Conservation (phyloP, 1,140 invertebrate species). For the Drosophila pseudoananassae region DNA sequence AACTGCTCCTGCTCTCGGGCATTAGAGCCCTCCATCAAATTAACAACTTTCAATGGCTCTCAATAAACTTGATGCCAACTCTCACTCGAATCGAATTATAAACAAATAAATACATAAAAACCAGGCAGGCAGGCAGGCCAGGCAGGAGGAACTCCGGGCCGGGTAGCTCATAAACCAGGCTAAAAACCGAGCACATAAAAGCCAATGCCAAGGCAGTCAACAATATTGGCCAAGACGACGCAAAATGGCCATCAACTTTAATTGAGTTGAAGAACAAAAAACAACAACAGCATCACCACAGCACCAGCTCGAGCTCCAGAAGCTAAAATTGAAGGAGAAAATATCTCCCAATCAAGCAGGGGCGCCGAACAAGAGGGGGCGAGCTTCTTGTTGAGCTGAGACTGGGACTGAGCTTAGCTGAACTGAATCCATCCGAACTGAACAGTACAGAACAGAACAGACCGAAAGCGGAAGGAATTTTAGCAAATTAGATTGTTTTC, state of each 20-base stretch:
- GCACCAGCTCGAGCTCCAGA: conserved; percentile 5
- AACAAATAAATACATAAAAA: conserved; percentile 75
- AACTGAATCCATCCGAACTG: neutral
- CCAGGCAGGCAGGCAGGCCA: neutral
- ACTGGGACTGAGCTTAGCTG: neutral
- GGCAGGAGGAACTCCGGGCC: conserved; percentile 20
- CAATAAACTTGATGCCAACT: conserved; percentile 31
- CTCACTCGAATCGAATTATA: conserved; percentile 74
- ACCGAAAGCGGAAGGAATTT: conserved; percentile 74
- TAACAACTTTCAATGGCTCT: conserved; percentile 25
- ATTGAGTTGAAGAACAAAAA: conserved; percentile 76
- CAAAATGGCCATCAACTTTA: conserved; percentile 80
- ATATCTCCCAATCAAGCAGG: conserved; percentile 16
- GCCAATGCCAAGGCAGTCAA: conserved; percentile 55
- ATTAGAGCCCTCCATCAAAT: conserved; percentile 11
- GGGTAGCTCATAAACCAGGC: conserved; percentile 66
- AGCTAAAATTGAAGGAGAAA: conserved; percentile 13
- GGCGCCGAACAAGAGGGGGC: neutral
- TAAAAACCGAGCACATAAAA: conserved; percentile 62
- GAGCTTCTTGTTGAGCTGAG: neutral
- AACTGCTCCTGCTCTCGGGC: neutral
- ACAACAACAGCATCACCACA: conserved; percentile 17
- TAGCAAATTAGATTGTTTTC: conserved; percentile 84
- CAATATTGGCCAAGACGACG: conserved; percentile 64
- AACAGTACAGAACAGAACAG: conserved; percentile 5